phyloP scores from a whole-genome alignment of 2,113 vertebrate species.

The Aviceda subcristata region DNA sequence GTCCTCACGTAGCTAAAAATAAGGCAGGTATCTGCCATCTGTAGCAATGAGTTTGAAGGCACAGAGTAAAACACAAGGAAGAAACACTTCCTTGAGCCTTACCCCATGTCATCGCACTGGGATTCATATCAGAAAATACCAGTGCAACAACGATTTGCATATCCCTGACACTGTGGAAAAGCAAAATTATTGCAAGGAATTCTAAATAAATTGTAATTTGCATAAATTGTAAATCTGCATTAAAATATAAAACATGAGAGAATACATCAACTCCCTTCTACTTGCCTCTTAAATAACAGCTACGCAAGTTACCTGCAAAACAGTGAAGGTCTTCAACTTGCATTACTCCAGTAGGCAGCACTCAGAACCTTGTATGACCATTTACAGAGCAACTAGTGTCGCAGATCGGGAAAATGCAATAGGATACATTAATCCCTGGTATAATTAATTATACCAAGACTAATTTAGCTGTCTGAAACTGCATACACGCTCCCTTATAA shows the following conservation, averaged over 20 bases:
- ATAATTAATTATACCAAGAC: background rate
- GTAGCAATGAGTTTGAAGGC: background rate
- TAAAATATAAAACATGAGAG: background rate
- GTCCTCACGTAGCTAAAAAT: conserved; percentile 40
- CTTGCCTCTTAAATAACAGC: background rate
- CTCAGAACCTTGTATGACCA: rapidly evolving
- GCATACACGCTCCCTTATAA: background rate
- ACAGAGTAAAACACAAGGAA: background rate
- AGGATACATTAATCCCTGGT: background rate
- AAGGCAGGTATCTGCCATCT: conserved; percentile 22
- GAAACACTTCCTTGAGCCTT: background rate
- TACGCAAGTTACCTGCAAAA: background rate
- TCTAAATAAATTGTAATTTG: background rate
- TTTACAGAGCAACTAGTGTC: background rate
- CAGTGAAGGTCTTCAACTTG: background rate
- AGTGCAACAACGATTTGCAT: rapidly evolving
- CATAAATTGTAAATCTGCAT: background rate
- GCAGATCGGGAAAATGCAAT: background rate
- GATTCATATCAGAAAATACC: background rate
- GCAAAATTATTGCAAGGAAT: background rate
- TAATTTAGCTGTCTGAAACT: background rate
- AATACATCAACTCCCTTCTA: background rate
- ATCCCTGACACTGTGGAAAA: background rate
- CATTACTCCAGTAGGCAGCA: background rate
- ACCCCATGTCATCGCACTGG: background rate